Percentiles rank a stretch among this genome's conserved stretches.
phyloP scores from a whole-genome alignment of 2,113 vertebrate species.

The Sitta europaea region DNA sequence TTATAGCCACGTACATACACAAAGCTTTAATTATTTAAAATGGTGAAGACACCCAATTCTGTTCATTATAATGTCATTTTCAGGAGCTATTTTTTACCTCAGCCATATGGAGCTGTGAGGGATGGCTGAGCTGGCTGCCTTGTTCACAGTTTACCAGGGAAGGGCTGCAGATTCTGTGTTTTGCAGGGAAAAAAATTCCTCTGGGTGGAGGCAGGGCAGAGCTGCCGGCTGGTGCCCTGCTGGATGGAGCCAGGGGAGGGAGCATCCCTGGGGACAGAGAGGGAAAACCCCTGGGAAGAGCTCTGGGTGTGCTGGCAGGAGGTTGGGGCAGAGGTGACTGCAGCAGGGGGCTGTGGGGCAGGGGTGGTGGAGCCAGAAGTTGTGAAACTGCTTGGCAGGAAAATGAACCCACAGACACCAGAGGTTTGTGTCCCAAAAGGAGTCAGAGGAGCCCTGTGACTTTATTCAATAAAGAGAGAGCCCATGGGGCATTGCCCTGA shows the following conservation, averaged over 20 bases:
- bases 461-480: too few relatives aligned
- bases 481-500: too few relatives aligned
- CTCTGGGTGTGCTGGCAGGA: background rate
- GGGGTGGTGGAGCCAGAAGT: background rate
- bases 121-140: slow-evolving; percentile 1
- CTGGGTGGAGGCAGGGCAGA: background rate
- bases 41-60: background rate
- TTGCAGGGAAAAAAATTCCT: background rate
- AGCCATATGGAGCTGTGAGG: slow-evolving; percentile 7
- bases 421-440: too few relatives aligned
- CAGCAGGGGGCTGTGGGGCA: background rate
- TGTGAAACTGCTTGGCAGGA: background rate
- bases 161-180: background rate
- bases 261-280: fast-evolving
- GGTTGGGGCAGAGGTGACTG: background rate
- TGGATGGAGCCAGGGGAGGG: background rate
- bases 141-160: background rate
- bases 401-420: too few relatives aligned
- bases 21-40: background rate
- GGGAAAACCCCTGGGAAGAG: background rate
- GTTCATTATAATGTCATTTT: background rate
- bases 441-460: too few relatives aligned
- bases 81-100: background rate
- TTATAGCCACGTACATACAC: background rate
- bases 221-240: background rate